These are phyloP conservation scores for Hystrix brachyura DNA, from an alignment of 2,113 vertebrate species.

Conservation along the genomic window DNA sequence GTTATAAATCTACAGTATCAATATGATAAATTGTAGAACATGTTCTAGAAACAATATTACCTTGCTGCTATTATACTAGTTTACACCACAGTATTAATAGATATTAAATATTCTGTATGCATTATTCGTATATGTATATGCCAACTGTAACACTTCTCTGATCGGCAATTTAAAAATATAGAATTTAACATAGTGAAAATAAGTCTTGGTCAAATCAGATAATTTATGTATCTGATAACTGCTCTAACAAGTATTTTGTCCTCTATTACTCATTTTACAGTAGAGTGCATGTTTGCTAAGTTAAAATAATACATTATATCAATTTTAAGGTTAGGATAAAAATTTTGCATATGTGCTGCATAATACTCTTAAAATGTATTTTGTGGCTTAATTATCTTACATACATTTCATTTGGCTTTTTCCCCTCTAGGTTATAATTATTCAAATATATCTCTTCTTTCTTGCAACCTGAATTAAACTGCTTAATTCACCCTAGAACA, in stretches of 20 bases:
- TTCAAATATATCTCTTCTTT: slow-evolving; percentile 51
- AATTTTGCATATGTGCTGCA: slow-evolving; percentile 65
- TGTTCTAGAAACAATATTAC: slow-evolving; percentile 52
- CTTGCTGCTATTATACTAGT: slow-evolving; percentile 75
- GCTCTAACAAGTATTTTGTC: slow-evolving; percentile 54
- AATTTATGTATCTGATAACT: slow-evolving; percentile 53
- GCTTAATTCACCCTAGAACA: slow-evolving; percentile 66
- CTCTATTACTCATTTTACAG: slow-evolving; percentile 67
- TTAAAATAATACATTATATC: slow-evolving; percentile 48
- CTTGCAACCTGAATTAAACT: slow-evolving; percentile 51
- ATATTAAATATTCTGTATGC: slow-evolving; percentile 57
- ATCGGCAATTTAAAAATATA: slow-evolving; percentile 65
- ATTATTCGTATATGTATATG: slow-evolving; percentile 68
- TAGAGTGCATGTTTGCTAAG: slow-evolving; percentile 77
- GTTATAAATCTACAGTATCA: slow-evolving; percentile 22
- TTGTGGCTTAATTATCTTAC: slow-evolving; percentile 62
- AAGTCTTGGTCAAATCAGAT: slow-evolving; percentile 56
- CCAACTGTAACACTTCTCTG: slow-evolving; percentile 61
- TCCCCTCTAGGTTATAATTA: slow-evolving; percentile 31
- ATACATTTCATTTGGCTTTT: slow-evolving; percentile 46
- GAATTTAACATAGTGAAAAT: slow-evolving; percentile 57
- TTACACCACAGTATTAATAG: slow-evolving; percentile 40
- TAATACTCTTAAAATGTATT: slow-evolving; percentile 57
- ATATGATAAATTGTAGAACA: slow-evolving; percentile 56
- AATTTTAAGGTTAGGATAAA: slow-evolving; percentile 68